Base-by-base conservation (phyloP, 2,797 vertebrate species). In the Psittacula derbiana region DNA sequence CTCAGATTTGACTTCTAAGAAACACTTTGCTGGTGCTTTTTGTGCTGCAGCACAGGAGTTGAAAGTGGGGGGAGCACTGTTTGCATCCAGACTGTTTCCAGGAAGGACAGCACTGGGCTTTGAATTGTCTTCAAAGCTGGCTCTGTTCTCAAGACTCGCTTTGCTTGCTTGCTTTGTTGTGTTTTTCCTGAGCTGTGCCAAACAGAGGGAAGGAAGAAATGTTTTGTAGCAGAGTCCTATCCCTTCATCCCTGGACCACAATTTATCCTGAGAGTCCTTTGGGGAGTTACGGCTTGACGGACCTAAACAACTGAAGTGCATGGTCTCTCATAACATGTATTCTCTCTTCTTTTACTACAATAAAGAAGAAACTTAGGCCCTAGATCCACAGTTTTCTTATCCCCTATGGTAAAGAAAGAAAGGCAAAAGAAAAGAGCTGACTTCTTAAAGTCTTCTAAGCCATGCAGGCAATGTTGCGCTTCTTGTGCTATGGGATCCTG, bases 91-190 rank as follows among this genome's bases (percentile, higher is more conserved):
- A 53, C 20, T 71, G 85, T 73, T 85, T 65, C 72, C 50, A 69
- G 73, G 75, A 79, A 64, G 40, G 36, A 50, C 25, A 88, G 62
- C 50, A 43, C 40, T 71, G 18, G 36, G 70, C 67, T 95, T 88
- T 91, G 85, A 94, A 36, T 84, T 76, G 31, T 74, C 64, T 93
- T 91, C 91, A 96, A 90, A 95, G 85, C 80, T 66, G 40, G 6
- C 40, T 92, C 44, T 72, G 58, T 90, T 88, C 80, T 93, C 75
- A 73, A 66, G 64, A 50, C 50, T n/a, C 0, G 0, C 71, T 93
- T 93, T 62, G 36, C 62, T 94, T 69, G 8, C 62, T 93, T 91
- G 20, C 75, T 61, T 85, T 69, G 50, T 75, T 81, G 18, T 62
- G 4, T 75, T 80, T 80, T 82, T 91, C 55, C 66, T 88, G 55